A percentile compares a stretch with the other conserved stretches of the same genome.
phyloP scores from a whole-genome alignment of 2,113 vertebrate genomes.

The Chrysochloris asiatica region DNA sequence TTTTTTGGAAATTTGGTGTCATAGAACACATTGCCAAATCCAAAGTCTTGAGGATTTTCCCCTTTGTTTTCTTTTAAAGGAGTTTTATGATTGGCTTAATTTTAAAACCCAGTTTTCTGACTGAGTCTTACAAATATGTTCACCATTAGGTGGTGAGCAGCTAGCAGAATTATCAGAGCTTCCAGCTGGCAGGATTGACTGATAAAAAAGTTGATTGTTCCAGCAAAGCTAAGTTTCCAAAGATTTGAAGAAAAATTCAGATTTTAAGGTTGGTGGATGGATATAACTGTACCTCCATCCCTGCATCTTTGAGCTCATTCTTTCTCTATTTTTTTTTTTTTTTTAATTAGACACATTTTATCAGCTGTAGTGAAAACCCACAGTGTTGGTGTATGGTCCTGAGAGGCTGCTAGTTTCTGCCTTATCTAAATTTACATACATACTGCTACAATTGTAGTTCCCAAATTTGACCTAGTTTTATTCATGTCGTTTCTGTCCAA shows the following conservation, averaged over 20 bases:
- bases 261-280: slow-evolving; percentile 1
- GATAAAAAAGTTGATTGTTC: neutral
- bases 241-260: slow-evolving; percentile 30
- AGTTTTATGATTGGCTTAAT: neutral
- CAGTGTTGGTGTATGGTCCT: slow-evolving; percentile 30
- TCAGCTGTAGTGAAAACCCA: slow-evolving; percentile 38
- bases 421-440: slow-evolving; percentile 65
- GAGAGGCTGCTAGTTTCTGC: slow-evolving; percentile 27
- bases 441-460: slow-evolving; percentile 54
- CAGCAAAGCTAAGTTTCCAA: slow-evolving; percentile 43
- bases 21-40: neutral
- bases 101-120: slow-evolving; percentile 51
- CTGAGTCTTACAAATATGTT: slow-evolving; percentile 16
- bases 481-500: slow-evolving; percentile 58
- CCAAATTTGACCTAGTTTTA: slow-evolving; percentile 66
- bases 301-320: neutral
- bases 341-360: slow-evolving; percentile 50
- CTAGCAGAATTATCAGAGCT: neutral
- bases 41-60: neutral
- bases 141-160: neutral
- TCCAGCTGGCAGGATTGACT: neutral
- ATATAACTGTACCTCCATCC: neutral
- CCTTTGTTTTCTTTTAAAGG: neutral
- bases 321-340: neutral
- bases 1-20: no score